Evolutionary conservation across 1,140 invertebrate species (phyloP), one percentile per base, ranked within the genome.

Genomic region (Drosophila quadrilineata): DNA sequence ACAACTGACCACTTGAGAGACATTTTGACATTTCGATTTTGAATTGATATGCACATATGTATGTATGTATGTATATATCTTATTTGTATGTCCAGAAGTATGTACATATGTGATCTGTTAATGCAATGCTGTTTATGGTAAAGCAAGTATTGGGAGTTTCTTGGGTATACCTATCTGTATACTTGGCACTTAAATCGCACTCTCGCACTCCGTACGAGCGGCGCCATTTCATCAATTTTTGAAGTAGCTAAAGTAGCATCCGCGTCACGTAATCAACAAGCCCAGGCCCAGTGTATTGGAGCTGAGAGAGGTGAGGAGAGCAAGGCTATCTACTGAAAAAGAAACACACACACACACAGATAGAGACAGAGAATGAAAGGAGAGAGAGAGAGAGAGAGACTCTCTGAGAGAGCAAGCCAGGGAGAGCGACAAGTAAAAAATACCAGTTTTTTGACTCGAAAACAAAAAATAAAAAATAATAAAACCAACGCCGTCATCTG

Each of bases 241-340:
- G 8, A 24, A 16, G 28, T 48, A 48, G 54, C 26, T 29, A 57
- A 36, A 52, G 46, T 54, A 53, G 52, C 52, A 52, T 36, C 56
- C 54, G 68, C 68, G 58, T 71, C 69, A 59, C 69, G 69, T 71
- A 63, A 71, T 71, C 58, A 63, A 63, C 68, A 71, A 71, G 57
- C 22, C 10, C 4, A 38, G 21, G 17, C 29, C 19, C 19, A 12
- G 22, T 35, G 17, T 36, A 29, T 29, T 10, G 3, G 10, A 31
- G 56, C 24, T 8, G 3, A 33, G 14, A 29, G 45, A 19, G 46
- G 24, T 22, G 52, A 29, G 0, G 5, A 10, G 9, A 60, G 43
- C 2, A 9, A 31, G 19, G n/a, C n/a, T n/a, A n/a, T n/a, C n/a
- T n/a, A n/a, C n/a, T n/a, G n/a, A n/a, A n/a, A n/a, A n/a, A n/a